phyloP scores from a whole-genome alignment of 2,888 invertebrate species.

The Diploptera punctata region DNA sequence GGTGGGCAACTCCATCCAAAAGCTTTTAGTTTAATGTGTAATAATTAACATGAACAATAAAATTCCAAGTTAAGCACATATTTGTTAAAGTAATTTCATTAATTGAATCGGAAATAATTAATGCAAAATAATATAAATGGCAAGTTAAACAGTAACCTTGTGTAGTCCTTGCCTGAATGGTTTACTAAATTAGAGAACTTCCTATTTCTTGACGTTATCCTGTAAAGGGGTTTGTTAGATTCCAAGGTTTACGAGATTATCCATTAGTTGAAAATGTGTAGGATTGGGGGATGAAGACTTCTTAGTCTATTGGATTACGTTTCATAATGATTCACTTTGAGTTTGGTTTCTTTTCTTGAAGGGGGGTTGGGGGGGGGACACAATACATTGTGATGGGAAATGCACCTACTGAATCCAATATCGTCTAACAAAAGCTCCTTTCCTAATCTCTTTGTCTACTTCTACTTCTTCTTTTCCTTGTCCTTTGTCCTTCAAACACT shows the following conservation, averaged over 20 bases:
- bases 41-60: too few species aligned
- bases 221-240: neutral
- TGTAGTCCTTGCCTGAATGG: too few species aligned
- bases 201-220: neutral
- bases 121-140: too few species aligned
- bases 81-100: too few species aligned
- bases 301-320: slow-evolving; percentile 18
- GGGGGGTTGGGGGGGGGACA: neutral
- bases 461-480: neutral
- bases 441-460: slow-evolving; percentile 21
- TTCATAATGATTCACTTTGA: slow-evolving; percentile 17
- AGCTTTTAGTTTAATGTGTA: too few species aligned
- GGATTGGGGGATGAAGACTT: neutral
- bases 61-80: too few species aligned
- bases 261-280: neutral
- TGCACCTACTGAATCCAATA: slow-evolving; percentile 18
- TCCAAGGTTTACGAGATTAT: slow-evolving; percentile 1
- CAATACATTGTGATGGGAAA: neutral
- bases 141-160: too few species aligned
- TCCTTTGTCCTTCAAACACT: neutral
- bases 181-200: too few species aligned
- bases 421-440: slow-evolving; percentile 23
- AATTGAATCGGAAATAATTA: too few species aligned
- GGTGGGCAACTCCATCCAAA: too few species aligned
- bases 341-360: neutral